Evolutionary conservation across 2,113 vertebrate genomes (phyloP).

Genomic region (Ifrita kowaldi): DNA sequence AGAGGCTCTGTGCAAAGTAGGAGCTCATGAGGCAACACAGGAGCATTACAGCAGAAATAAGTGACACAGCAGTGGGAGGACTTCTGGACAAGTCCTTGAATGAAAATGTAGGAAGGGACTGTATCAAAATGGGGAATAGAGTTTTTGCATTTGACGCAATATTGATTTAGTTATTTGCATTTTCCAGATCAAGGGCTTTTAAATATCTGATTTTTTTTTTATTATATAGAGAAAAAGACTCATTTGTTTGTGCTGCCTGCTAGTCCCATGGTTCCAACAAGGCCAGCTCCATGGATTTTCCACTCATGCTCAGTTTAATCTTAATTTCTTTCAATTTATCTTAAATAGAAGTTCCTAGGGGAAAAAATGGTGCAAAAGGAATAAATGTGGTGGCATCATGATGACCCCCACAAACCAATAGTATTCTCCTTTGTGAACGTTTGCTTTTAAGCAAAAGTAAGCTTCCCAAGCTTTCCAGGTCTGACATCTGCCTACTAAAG

Average conservation of each 20-base stretch:
- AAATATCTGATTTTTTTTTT: neutral
- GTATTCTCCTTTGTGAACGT: neutral
- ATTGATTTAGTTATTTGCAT: neutral
- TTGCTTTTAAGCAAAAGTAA: neutral
- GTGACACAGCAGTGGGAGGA: neutral
- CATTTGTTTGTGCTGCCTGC: neutral
- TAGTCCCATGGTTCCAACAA: neutral
- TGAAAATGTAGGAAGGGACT: neutral
- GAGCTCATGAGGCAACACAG: neutral
- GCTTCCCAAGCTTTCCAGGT: neutral
- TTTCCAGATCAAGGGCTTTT: neutral
- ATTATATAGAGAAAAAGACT: neutral
- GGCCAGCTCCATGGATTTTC: neutral
- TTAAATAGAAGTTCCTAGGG: neutral
- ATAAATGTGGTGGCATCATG: neutral
- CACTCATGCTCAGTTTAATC: neutral
- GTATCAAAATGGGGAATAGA: neutral
- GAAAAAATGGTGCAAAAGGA: neutral
- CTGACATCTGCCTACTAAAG: neutral
- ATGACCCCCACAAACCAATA: neutral
- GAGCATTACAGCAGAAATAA: neutral
- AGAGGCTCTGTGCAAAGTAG: neutral
- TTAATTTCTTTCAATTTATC: neutral
- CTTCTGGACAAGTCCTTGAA: neutral
- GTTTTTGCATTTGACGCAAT: neutral